Evolutionary conservation across 2,113 vertebrate species (phyloP).

Genomic region (Semnornis frantzii): DNA sequence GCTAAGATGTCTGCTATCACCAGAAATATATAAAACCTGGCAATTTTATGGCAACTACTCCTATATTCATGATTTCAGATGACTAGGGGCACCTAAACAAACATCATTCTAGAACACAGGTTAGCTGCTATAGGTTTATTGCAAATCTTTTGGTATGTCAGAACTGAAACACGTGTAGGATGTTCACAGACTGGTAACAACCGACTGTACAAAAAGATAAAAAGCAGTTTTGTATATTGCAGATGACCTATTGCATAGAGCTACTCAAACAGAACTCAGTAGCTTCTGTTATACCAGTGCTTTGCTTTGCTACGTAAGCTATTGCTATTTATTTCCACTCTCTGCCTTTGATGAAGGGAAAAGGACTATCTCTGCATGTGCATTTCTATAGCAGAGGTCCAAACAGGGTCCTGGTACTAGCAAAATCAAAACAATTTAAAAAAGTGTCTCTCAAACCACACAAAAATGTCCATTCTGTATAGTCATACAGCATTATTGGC

Average conservation of each 20-base stretch:
- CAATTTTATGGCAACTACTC: background rate
- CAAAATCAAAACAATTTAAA: background rate
- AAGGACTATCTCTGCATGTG: background rate
- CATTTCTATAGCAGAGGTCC: background rate
- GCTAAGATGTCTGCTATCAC: background rate
- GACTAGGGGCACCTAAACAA: background rate
- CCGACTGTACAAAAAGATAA: background rate
- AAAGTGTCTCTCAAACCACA: background rate
- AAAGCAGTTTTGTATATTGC: background rate
- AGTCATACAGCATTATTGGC: background rate
- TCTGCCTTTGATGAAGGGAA: background rate
- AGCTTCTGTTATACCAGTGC: background rate
- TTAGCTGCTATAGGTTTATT: background rate
- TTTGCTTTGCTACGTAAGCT: background rate
- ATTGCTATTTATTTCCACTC: background rate
- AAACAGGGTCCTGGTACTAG: background rate
- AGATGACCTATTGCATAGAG: background rate
- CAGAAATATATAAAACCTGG: background rate
- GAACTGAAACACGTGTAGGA: constrained; percentile 17
- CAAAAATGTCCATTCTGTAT: background rate
- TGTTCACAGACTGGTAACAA: background rate
- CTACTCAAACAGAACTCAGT: background rate
- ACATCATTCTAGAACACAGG: background rate
- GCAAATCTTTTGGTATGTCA: background rate
- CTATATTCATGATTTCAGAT: background rate